Percentiles rank a stretch among this genome's conserved stretches.
These are phyloP conservation scores for Ispidina picta DNA, from an alignment of 2,797 vertebrate species.

Conservation along the genomic window DNA sequence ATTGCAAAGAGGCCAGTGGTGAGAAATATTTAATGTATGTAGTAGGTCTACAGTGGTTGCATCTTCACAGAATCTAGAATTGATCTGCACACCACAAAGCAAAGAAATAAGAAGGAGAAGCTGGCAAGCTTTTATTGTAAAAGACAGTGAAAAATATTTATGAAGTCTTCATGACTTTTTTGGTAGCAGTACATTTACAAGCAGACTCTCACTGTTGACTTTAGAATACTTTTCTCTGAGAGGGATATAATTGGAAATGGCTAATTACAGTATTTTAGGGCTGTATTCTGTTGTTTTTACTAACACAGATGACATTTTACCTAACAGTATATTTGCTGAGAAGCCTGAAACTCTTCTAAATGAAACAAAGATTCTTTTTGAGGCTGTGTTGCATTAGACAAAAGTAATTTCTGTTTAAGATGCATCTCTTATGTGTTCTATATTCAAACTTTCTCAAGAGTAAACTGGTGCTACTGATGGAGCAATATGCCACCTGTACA, in stretches of 20 bases:
- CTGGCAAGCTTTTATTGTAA: background rate
- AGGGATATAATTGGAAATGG: background rate
- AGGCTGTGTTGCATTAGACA: background rate
- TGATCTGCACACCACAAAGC: background rate
- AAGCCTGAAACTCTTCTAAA: background rate
- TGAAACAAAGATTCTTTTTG: background rate
- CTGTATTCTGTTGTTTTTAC: background rate
- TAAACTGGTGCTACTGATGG: background rate
- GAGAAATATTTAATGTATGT: background rate
- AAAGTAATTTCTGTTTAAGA: background rate
- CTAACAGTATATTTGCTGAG: background rate
- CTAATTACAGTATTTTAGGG: background rate
- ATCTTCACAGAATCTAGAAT: background rate
- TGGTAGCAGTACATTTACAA: background rate
- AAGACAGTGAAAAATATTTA: background rate
- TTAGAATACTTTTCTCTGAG: background rate
- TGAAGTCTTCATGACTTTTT: background rate
- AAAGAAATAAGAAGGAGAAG: background rate
- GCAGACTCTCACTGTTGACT: background rate
- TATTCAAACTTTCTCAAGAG: background rate
- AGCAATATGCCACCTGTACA: background rate
- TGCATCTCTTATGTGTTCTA: background rate
- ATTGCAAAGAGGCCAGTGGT: background rate
- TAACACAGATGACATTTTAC: background rate
- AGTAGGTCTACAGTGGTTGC: background rate